Conservation (phyloP, 2,888 invertebrate genomes). For the Archips xylosteana region DNA sequence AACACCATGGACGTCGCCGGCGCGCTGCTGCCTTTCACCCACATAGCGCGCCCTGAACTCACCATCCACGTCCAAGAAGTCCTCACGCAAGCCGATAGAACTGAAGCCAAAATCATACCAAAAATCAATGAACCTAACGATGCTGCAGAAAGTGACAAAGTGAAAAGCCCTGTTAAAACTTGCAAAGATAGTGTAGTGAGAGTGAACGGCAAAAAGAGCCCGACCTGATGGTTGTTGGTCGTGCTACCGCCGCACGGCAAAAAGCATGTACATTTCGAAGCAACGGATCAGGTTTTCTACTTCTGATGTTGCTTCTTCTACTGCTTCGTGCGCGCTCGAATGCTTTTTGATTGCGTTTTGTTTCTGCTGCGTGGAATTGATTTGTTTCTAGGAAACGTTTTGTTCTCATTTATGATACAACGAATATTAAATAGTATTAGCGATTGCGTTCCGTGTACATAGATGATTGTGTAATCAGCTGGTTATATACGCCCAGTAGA, state of each 20-base stretch:
- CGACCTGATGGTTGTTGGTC: conserved; percentile 79
- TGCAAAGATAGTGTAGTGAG: conserved; percentile 43
- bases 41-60: conserved; percentile 77
- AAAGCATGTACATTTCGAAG: conserved; percentile 82
- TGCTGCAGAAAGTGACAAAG: conserved; percentile 47
- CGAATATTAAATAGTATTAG: conserved; percentile 45
- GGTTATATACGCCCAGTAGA: conserved; percentile 28
- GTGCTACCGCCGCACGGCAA: conserved; percentile 73
- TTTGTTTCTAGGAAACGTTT: conserved; percentile 15
- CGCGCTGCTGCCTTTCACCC: conserved; percentile 78
- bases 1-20: conserved; percentile 84
- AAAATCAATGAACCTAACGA: conserved; percentile 71
- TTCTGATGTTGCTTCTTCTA: conserved; percentile 50
- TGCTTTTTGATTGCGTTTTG: not conserved
- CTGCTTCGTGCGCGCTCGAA: conserved; percentile 36
- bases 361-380: conserved; percentile 2
- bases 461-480: conserved; percentile 19
- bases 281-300: conserved; percentile 76
- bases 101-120: conserved; percentile 61
- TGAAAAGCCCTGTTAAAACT: conserved; percentile 34
- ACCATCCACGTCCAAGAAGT: conserved; percentile 79
- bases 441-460: not conserved
- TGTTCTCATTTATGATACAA: conserved; percentile 38
- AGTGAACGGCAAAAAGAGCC: conserved; percentile 53
- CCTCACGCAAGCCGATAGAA: conserved; percentile 70